Base-by-base conservation (phyloP, 2,888 invertebrate genomes). In the Drosophila stalkeri region DNA sequence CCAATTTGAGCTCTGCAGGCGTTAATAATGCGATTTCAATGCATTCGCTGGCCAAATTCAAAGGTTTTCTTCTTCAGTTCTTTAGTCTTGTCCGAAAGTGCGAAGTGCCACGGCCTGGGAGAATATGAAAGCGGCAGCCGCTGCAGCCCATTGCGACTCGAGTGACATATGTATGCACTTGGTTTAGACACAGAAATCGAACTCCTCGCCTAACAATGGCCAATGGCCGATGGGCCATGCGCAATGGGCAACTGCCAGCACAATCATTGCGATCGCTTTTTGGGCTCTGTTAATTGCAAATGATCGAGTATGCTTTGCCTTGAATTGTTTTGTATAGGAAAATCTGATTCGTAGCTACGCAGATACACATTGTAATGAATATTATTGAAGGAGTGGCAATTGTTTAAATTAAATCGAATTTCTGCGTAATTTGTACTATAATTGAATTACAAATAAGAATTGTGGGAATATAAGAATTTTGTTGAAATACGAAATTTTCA, bases 101-200 rank as follows among this genome's bases (percentile, higher is more conserved):
- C 89, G 74, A 88, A 81, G 37, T 54, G 52, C 23, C 47, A n/a
- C 3, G 41, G 41, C 41, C 41, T n/a, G 41, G 41, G 54, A 60
- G 57, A 77, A 81, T 90, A 77, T 85, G 80, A 79, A 80, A 81
- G 84, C 81, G 84, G 81, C 90, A 86, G 82, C 85, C 81, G 85
- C 75, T 49, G 52, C 69, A 43, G 49, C 59, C 41, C 31, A 35
- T 47, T 35, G 37, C 78, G 51, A 39, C 75, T 55, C 75, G 89
- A 82, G 92, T 93, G 92, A 93, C 93, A 93, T 90, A 92, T 93
- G 93, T 93, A 93, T 93, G 91, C 92, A 91, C 86, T 90, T 86
- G 89, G 90, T 92, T 91, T 92, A 92, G 86, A 92, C 92, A 92
- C 88, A 90, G 81, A 60, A 70, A 31, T 74, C 75, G 72, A 77